Evolutionary conservation across 1,140 invertebrate species (phyloP).

Genomic region (Asobara japonica): DNA sequence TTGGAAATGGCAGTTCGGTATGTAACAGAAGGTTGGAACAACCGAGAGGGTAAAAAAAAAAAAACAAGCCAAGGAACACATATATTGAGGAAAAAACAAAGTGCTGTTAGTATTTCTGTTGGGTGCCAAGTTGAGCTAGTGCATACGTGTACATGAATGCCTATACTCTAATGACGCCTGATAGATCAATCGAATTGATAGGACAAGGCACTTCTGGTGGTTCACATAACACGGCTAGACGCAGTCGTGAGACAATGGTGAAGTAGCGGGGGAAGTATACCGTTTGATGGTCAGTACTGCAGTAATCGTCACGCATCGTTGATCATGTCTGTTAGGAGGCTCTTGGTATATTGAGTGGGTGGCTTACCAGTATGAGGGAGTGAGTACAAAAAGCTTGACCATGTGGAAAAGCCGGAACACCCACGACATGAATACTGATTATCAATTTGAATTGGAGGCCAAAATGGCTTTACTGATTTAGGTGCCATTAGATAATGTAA

Average conservation of each 20-base stretch:
- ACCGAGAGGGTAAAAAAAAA: too few species aligned
- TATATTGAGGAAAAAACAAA: neutral
- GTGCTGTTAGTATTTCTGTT: neutral
- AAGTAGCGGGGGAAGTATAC: neutral
- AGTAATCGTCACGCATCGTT: neutral
- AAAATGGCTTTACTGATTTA: too few species aligned
- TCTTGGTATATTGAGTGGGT: neutral
- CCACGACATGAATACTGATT: too few species aligned
- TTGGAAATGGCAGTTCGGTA: slow-evolving; percentile 22
- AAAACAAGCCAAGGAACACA: neutral
- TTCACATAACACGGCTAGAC: neutral
- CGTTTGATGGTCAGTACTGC: neutral
- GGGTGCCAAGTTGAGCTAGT: slow-evolving; percentile 5
- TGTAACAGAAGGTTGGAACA: slow-evolving; percentile 18
- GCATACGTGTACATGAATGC: neutral
- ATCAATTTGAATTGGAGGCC: too few species aligned
- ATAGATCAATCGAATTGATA: neutral
- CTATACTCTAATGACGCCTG: neutral
- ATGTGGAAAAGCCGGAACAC: too few species aligned
- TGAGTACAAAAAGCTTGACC: too few species aligned
- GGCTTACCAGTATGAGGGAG: neutral
- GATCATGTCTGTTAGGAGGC: too few species aligned
- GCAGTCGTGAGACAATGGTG: neutral
- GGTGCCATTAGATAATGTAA: too few species aligned
- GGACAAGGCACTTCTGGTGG: neutral